phyloP scores from a whole-genome alignment of 2,113 vertebrate genomes.

The Triplophysa siluroides region DNA sequence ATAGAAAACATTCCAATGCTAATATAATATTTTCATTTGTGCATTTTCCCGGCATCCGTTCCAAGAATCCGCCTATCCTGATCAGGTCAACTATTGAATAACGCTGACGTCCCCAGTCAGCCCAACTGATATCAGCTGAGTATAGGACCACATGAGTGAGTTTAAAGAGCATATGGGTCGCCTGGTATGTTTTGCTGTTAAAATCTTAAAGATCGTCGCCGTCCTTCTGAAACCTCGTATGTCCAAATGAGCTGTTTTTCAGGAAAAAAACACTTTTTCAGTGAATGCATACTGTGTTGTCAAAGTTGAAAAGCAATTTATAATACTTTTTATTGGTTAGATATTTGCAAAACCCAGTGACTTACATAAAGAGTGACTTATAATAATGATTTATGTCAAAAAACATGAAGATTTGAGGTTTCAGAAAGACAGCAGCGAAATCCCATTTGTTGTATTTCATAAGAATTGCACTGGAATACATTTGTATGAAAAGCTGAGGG shows the following conservation, averaged over 20 bases:
- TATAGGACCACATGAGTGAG: slow-evolving; percentile 15
- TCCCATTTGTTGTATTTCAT: not conserved
- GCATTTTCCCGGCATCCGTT: slow-evolving; percentile 4
- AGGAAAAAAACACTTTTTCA: too few species aligned
- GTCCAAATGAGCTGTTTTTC: too few species aligned
- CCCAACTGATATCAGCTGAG: slow-evolving; percentile 28
- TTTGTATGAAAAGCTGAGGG: not conserved
- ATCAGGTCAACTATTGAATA: slow-evolving; percentile 18
- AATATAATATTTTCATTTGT: slow-evolving; percentile 29
- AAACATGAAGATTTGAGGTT: too few species aligned
- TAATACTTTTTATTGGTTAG: too few species aligned
- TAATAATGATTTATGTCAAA: too few species aligned
- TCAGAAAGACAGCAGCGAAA: too few species aligned
- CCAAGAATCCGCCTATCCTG: slow-evolving; percentile 9
- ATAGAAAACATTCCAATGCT: slow-evolving; percentile 21
- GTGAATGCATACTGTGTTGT: too few species aligned
- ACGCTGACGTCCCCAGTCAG: not conserved
- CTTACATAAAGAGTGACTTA: too few species aligned
- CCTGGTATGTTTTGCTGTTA: not conserved
- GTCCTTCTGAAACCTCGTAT: too few species aligned
- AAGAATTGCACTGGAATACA: not conserved
- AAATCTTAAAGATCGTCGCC: too few species aligned
- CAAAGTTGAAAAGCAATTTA: too few species aligned
- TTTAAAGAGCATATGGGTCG: not conserved
- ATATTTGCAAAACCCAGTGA: too few species aligned